phyloP scores from a whole-genome alignment of 2,797 vertebrate species.

The Diglossa cyanea region DNA sequence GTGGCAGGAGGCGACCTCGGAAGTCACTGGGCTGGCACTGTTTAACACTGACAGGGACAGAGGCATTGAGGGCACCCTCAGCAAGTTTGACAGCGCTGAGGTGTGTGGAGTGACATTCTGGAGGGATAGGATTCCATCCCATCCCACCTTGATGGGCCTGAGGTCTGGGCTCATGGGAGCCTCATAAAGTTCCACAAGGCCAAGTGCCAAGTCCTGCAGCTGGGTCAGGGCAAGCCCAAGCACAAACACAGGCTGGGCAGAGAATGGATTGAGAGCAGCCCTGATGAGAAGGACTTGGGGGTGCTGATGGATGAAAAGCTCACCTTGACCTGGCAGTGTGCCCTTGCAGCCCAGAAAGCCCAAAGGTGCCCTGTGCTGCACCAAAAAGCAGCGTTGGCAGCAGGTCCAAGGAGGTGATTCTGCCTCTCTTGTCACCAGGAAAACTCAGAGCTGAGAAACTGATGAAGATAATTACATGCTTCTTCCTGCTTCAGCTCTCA shows the following conservation, averaged over 20 bases:
- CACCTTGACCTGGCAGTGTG: background rate
- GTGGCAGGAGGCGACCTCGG: background rate
- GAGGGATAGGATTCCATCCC: background rate
- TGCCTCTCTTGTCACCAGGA: background rate
- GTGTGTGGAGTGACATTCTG: background rate
- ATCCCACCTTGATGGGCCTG: background rate
- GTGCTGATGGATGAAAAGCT: background rate
- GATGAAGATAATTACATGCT: background rate
- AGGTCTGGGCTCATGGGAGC: background rate
- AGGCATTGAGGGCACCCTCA: background rate
- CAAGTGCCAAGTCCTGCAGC: background rate
- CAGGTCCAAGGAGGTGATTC: background rate
- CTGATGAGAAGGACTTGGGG: background rate
- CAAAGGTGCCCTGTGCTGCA: background rate
- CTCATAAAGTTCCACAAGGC: background rate
- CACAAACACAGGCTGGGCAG: background rate
- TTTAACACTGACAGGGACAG: background rate
- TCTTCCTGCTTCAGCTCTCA: background rate
- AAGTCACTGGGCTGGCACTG: background rate
- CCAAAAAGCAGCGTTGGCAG: background rate
- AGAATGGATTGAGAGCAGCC: background rate
- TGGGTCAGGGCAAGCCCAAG: background rate
- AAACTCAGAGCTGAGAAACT: background rate
- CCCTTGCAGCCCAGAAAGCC: background rate
- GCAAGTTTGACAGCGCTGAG: background rate